phyloP scores from a whole-genome alignment of 2,113 vertebrate genomes.

The Tetrao urogallus region DNA sequence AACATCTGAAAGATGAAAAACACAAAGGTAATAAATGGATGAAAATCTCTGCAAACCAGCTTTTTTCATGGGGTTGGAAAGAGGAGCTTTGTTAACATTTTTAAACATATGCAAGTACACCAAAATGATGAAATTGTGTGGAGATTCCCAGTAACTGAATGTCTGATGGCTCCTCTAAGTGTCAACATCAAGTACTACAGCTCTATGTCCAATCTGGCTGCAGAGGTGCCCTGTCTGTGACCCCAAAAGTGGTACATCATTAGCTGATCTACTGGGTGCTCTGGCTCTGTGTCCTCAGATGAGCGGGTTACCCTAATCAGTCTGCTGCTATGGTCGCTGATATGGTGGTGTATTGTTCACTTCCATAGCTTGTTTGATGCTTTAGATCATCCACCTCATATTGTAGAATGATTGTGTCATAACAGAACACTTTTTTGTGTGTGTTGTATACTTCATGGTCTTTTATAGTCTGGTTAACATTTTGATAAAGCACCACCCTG shows the following conservation, averaged over 20 bases:
- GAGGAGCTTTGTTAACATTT: neutral
- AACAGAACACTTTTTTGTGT: neutral
- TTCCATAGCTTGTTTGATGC: neutral
- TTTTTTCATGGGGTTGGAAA: neutral
- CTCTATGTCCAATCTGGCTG: neutral
- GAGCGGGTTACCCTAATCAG: rapidly evolving
- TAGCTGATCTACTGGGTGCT: neutral
- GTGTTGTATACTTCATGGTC: neutral
- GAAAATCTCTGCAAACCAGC: neutral
- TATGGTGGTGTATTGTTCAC: neutral
- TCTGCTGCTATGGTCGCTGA: neutral
- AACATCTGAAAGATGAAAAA: conserved; percentile 58
- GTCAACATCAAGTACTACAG: neutral
- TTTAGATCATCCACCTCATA: neutral
- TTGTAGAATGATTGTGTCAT: neutral
- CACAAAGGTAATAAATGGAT: conserved; percentile 55
- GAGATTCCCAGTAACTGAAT: neutral
- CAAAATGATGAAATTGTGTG: neutral
- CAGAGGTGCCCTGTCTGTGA: neutral
- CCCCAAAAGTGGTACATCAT: neutral
- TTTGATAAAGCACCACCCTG: neutral
- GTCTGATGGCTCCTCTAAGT: neutral
- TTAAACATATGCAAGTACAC: neutral
- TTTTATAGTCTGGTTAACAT: neutral
- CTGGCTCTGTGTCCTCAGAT: rapidly evolving